Evolutionary conservation across 2,113 vertebrate species (phyloP).

Genomic region (Callorhinus ursinus): DNA sequence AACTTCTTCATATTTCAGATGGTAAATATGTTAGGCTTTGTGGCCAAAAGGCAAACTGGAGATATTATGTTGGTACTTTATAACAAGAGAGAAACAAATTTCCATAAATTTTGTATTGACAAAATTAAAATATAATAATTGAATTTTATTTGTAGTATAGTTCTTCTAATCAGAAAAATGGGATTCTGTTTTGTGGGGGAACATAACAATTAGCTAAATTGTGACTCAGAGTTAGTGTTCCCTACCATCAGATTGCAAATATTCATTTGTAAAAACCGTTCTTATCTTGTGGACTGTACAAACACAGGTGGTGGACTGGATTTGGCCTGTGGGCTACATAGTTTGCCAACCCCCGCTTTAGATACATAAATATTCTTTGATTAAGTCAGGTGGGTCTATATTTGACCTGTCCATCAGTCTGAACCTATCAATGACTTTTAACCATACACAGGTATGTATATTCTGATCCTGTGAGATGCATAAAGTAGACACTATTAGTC

Average conservation of each 20-base stretch:
- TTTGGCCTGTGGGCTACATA: not conserved
- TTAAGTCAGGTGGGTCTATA: not conserved
- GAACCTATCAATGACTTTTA: not conserved
- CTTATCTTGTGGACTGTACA: not conserved
- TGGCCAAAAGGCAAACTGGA: not conserved
- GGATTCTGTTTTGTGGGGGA: not conserved
- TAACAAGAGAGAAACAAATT: not conserved
- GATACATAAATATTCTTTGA: not conserved
- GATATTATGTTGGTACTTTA: not conserved
- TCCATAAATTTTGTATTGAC: not conserved
- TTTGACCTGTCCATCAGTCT: not conserved
- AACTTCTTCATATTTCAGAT: not conserved
- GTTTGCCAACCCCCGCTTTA: not conserved
- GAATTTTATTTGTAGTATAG: not conserved
- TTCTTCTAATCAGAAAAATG: not conserved
- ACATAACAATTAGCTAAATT: not conserved
- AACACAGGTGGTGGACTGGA: not conserved
- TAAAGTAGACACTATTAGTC: not conserved
- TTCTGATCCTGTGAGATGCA: not conserved
- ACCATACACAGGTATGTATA: not conserved
- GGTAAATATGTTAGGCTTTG: not conserved
- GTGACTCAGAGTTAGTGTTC: not conserved
- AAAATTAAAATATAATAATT: not conserved
- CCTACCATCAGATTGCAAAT: not conserved
- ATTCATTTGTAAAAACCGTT: constrained; percentile 11